Base-by-base conservation (phyloP, 2,888 invertebrate species). In the Sceliomorpha sp. region DNA sequence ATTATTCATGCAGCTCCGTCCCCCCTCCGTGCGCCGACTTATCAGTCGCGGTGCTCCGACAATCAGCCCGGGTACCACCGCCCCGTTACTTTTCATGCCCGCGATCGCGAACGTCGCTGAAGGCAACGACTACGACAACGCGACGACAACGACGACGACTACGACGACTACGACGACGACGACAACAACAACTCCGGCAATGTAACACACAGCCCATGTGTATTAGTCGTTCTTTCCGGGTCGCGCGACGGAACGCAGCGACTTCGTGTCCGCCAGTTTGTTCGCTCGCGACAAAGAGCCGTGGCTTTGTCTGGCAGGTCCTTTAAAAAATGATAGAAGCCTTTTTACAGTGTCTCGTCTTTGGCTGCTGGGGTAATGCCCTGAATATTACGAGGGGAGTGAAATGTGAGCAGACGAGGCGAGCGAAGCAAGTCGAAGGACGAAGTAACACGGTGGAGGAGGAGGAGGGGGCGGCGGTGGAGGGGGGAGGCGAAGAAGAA, bases 261-360 rank as follows among this genome's bases (percentile, higher is more conserved):
- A n/a, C 44, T 59, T 47, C 40, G 51, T 48, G 60, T 62, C 62
- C 50, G 56, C 50, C 60, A 60, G 56, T 68, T 60, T 68, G 67
- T 68, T 68, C 51, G 45, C 14, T 36, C 39, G 62, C 62, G 62
- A 62, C 62, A 68, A 68, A 68, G 68, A 44, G 29, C 51, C 56
- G 50, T 40, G 60, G 66, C 66, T 59, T 67, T 67, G 66, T 59
- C 66, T 67, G 59, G 59, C 36, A 36, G 56, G 62, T 68, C 68
- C 60, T 62, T 68, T 62, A 68, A 68, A 62, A 68, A 62, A 68
- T 62, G 68, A 68, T 62, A 62, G 60, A 56, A 68, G 68, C 68
- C 68, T 62, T 68, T 68, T 68, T 68, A 56, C 60, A 37, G 56
- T 50, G 60, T 56, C 56, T 68, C 62, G 45, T 66, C 66, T 66